Evolutionary conservation across 2,888 invertebrate genomes (phyloP), one percentile per base, ranked within the genome.

Genomic region (Heliconius ismenius): DNA sequence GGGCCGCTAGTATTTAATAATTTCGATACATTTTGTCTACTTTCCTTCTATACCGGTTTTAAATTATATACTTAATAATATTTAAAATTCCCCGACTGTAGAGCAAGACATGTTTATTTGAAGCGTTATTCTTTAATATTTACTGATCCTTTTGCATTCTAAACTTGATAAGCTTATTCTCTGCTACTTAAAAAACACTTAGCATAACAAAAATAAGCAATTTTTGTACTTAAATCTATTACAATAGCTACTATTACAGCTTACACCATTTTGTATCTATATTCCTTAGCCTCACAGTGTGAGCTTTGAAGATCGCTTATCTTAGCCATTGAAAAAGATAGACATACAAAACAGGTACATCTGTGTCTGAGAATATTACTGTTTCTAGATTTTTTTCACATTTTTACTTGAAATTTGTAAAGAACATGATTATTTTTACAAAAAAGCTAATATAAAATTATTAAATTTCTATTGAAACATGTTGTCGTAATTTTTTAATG

Each of bases 291-390:
- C 65, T 64, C 15, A 39, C 70, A 60, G 63, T 76, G 54, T 60
- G 82, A 81, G 79, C 80, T 81, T 84, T 86, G 84, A 87, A 86
- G 86, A 86, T 81, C 79, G 74, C 68, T 77, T 85, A 87, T 87
- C 88, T 80, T 76, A 73, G 58, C 82, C 82, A 85, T 84, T 84
- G 83, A 85, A 80, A 81, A 83, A 80, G 82, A 79, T 81, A 86
- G 86, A 80, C 85, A 85, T 86, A 86, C 87, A 83, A 79, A 84
- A 87, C 86, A 82, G 82, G 84, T 84, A 72, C 65, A 43, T 72
- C 72, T 76, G 18, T 28, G 39, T 58, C 58, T 60, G 28, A 10
- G 39, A 39, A 72, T 72, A 60, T 26, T 26, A 10, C 62, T 60
- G 58, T 36, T 1, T 6, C n/a, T 21, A 63, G 24, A 69, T 43